Conservation (phyloP, 53 echinoderm and acorn worm species). For the Stichopus horrens region DNA sequence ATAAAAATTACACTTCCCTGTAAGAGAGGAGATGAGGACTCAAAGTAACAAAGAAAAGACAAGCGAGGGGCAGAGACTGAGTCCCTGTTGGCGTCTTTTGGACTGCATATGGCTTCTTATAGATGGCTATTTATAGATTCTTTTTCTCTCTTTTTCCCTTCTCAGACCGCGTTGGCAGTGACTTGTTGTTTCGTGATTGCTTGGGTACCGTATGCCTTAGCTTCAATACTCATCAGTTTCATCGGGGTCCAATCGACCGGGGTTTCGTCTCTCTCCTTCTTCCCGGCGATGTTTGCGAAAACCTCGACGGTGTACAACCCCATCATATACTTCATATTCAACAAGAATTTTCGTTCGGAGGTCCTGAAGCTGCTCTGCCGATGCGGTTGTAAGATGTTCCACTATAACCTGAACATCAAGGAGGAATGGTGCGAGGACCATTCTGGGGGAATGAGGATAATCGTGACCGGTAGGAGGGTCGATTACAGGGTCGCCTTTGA, state of each 20-base stretch:
- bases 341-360: conserved; percentile 62
- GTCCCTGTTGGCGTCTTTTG: background rate
- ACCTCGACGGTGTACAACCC: conserved; percentile 69
- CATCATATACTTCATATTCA: conserved; percentile 68
- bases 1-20: no score
- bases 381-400: conserved; percentile 72
- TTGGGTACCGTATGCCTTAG: conserved; percentile 72
- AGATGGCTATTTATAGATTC: no score
- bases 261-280: background rate
- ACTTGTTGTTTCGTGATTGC: conserved; percentile 58
- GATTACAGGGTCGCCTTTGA: background rate
- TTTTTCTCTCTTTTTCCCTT: background rate
- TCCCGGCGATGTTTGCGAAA: conserved; percentile 64
- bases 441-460: background rate
- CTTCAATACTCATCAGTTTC: conserved; percentile 50
- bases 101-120: background rate
- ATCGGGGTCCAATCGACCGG: conserved; percentile 10
- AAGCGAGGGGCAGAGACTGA: no score
- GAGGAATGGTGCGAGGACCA: background rate
- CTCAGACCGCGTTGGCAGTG: conserved; percentile 63
- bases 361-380: conserved; percentile 52
- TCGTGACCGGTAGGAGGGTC: conserved; percentile 17
- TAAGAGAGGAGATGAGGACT: no score
- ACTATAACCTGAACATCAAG: conserved; percentile 48
- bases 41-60: no score